Base-by-base conservation (phyloP, 2,888 invertebrate species). In the Acanthosepion lycidas region DNA sequence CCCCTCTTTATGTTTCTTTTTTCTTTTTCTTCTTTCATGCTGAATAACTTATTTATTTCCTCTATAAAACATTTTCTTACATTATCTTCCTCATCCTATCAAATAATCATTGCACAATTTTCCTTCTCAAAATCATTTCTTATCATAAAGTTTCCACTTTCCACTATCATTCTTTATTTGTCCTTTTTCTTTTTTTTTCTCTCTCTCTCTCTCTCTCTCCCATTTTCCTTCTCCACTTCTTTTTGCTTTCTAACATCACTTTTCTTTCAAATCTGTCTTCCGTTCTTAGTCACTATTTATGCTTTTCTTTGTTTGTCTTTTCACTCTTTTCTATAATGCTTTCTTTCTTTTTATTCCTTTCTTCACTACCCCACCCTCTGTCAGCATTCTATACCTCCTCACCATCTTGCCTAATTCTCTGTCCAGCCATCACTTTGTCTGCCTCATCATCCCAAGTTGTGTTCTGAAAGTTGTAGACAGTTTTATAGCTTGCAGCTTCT, bases 241-340 rank as follows among this genome's bases (percentile, higher is more conserved):
- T 92, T 94, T 55, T 94, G 93, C 93, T 49, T 93, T 94, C 55
- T 55, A 64, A 33, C 33, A 91, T 92, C 64, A 59, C 64, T 94
- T 94, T 64, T 94, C 20, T 94, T 91, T 94, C 55, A 55, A 93
- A 59, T 59, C 92, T 55, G 59, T 42, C 48, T 23, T 48, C 28
- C 42, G 53, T 20, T 48, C 28, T 51, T 53, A n/a, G 26, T 42
- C 59, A 26, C 42, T 26, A 42, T 55, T 28, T 93, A 91, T 93
- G 49, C 33, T 33, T 92, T 94, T 93, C 91, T 59, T 55, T 49
- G n/a, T n/a, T 91, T 8, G 53, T 18, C 26, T n/a, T 91, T 49
- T 94, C 78, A 9, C 3, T 26, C 15, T 92, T 26, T 28, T 6
- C 42, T 3, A n/a, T 6, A 4, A 6, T 9, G 4, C 48, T 26